Conservation (phyloP, 2,888 invertebrate genomes). For the Ceratothoa steindachneri region DNA sequence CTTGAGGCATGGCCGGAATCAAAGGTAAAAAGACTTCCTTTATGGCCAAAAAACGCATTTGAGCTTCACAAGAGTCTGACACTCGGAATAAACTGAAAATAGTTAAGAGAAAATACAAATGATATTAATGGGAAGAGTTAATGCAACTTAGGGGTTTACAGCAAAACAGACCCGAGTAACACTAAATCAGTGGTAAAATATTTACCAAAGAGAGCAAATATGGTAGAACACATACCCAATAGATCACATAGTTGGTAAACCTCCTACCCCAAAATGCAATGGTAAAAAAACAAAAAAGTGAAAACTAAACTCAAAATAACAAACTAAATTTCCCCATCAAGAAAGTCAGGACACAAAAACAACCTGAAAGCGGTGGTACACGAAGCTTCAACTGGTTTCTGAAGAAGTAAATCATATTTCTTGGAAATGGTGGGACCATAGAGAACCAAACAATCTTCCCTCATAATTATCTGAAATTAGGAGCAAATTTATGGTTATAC, state of each 20-base stretch:
- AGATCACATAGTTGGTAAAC: no score
- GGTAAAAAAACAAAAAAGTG: no score
- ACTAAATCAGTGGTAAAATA: no score
- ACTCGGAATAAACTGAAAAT: constrained; percentile 34
- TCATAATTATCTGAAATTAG: constrained; percentile 11
- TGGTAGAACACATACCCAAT: no score
- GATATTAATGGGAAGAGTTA: no score
- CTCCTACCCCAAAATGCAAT: no score
- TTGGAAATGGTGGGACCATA: constrained; percentile 37
- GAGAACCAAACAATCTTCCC: constrained; percentile 40
- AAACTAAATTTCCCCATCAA: no score
- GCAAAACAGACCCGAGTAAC: no score
- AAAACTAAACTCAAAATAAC: no score
- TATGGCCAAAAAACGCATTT: constrained; percentile 34
- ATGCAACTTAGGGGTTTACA: no score
- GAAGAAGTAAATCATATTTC: constrained; percentile 38
- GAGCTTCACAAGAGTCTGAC: constrained; percentile 22
- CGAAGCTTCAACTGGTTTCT: constrained; percentile 33
- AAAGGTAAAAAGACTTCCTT: constrained; percentile 33
- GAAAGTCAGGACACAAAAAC: no score
- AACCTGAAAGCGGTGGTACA: constrained; percentile 37
- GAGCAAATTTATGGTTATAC: neutral
- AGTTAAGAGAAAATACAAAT: neutral
- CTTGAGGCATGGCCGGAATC: constrained; percentile 19
- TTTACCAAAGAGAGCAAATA: no score